Evolutionary conservation across 2,113 vertebrate species (phyloP), one percentile per base, ranked within the genome.

Genomic region (Polypterus bichir): DNA sequence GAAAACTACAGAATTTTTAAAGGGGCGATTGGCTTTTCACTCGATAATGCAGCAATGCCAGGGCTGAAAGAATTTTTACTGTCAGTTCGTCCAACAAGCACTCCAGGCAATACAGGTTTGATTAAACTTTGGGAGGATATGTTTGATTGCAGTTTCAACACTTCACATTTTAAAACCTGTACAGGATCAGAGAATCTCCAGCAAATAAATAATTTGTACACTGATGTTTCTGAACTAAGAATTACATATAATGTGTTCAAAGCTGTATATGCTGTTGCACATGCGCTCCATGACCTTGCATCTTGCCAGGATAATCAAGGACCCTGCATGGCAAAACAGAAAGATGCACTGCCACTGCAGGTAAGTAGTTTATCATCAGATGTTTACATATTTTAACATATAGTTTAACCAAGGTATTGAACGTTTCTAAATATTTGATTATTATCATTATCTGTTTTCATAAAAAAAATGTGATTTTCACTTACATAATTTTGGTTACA

Each of bases 211-310:
- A 84, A 77, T 64, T 60, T 66, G 8, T 86, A 79, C 49, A 87
- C 80, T 46, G 83, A 88, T 62, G 80, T 80, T 6, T 83, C 81
- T 57, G 73, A 81, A 63, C 72, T 86, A 8, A 76, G 84, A 58
- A 83, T 85, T 68, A 79, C 82, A 4, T 78, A 80, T 67, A 84
- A 83, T 64, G 83, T 88, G 27, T 88, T 87, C 55, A 87, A 86
- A 62, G 80, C 81, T 47, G 79, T 80, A 10, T 83, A 86, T 66
- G 79, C 81, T 57, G 70, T 80, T 59, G 85, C 81, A 63, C 69
- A 85, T 54, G 76, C 80, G 7, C 44, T 83, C 77, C 77, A 82
- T 46, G 68, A 66, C 49, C 66, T 78, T 65, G 61, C 82, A 11
- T 66, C 64, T 56, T 83, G 81, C 69, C 71, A 77, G 67, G 4